These are phyloP conservation scores for Salmo trutta DNA, from an alignment of 2,797 vertebrate genomes.

Conservation along the genomic window DNA sequence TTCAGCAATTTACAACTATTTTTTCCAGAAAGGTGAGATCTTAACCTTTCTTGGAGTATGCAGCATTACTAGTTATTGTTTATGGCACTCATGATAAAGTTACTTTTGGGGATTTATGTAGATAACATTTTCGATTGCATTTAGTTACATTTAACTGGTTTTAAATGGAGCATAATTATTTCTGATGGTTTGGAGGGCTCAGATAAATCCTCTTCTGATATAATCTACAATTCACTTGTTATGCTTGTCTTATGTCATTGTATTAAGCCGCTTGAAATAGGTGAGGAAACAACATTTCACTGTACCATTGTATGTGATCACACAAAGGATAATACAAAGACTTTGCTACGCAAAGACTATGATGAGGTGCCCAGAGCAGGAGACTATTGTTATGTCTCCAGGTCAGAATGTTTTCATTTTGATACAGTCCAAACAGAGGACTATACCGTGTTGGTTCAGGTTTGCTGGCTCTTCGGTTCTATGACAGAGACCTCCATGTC, in stretches of 20 bases:
- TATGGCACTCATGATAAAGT: too few species aligned
- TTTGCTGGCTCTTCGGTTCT: constrained; percentile 27
- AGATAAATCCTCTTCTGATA: constrained; percentile 2
- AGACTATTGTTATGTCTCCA: constrained; percentile 40
- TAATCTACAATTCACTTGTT: neutral
- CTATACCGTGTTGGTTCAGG: constrained; percentile 30
- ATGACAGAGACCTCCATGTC: constrained; percentile 6
- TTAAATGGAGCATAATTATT: constrained; percentile 7
- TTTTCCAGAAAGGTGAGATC: too few species aligned
- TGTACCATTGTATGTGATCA: neutral
- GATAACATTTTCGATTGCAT: too few species aligned
- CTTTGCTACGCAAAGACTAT: neutral
- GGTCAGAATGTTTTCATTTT: constrained; percentile 39
- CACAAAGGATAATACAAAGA: neutral
- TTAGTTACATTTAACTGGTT: neutral
- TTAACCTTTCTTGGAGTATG: too few species aligned
- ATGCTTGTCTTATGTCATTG: neutral
- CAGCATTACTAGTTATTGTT: too few species aligned
- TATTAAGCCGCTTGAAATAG: neutral
- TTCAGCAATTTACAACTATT: too few species aligned
- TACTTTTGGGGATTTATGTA: too few species aligned
- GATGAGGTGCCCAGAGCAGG: neutral
- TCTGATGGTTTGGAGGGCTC: neutral
- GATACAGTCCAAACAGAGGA: constrained; percentile 38
- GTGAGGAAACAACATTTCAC: neutral